Evolutionary conservation across 2,113 vertebrate species (phyloP).

Genomic region (Dicerorhinus sumatrensis): DNA sequence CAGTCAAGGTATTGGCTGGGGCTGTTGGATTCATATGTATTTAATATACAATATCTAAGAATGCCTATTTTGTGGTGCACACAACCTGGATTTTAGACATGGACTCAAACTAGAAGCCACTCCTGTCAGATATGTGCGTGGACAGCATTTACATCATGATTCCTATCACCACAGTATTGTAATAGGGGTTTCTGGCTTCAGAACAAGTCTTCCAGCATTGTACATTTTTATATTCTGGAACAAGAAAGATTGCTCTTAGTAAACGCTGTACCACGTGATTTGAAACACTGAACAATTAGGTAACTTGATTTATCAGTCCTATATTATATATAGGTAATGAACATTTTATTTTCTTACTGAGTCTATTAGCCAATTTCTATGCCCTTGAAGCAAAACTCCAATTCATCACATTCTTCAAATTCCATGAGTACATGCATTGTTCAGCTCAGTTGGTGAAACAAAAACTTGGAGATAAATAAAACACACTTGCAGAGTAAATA

Average conservation of each 20-base stretch:
- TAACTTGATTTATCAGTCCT: not conserved
- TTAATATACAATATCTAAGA: not conserved
- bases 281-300: not conserved
- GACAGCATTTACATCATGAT: not conserved
- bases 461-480: not conserved
- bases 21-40: not conserved
- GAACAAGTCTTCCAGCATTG: not conserved
- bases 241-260: not conserved
- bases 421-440: not conserved
- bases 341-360: not conserved
- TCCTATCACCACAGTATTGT: not conserved
- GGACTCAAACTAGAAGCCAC: not conserved
- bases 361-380: not conserved
- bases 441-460: not conserved
- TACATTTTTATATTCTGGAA: not conserved
- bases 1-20: not conserved
- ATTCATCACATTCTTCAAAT: not conserved
- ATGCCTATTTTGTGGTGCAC: not conserved
- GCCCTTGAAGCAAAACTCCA: not conserved
- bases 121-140: too few relatives aligned
- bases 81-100: not conserved
- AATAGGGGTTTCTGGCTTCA: not conserved
- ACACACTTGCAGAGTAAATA: not conserved
- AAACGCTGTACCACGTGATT: not conserved
- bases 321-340: not conserved